Evolutionary conservation across 2,113 vertebrate species (phyloP).

Genomic region (Leucosticte australis): DNA sequence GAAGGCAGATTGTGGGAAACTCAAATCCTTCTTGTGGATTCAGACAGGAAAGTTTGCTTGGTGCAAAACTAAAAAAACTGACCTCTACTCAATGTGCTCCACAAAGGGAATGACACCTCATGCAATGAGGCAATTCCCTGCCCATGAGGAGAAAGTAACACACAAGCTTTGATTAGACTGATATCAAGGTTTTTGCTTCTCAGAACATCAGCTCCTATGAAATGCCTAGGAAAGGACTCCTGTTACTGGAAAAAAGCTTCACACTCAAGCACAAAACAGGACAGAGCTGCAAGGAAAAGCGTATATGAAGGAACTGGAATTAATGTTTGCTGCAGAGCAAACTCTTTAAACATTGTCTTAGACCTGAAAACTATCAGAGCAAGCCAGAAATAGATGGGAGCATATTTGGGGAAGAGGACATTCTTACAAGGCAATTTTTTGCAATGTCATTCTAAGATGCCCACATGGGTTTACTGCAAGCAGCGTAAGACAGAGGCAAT

Average conservation of each 20-base stretch:
- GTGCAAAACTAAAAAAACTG: neutral
- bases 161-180: neutral
- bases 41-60: neutral
- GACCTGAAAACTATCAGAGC: neutral
- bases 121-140: neutral
- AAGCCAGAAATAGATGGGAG: neutral
- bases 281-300: neutral
- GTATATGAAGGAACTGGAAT: neutral
- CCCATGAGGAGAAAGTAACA: neutral
- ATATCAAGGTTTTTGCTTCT: neutral
- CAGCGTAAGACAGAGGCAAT: neutral
- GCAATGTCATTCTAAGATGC: neutral
- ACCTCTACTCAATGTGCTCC: neutral
- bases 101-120: neutral
- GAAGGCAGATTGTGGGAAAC: neutral
- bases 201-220: neutral
- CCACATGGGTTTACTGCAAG: neutral
- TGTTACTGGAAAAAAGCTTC: neutral
- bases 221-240: neutral
- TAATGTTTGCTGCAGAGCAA: neutral
- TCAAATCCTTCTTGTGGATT: neutral
- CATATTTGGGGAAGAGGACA: neutral
- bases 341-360: neutral
- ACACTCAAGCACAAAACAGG: neutral
- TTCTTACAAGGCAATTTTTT: neutral